Evolutionary conservation across 2,797 vertebrate species (phyloP).

Genomic region (Vultur gryphus): DNA sequence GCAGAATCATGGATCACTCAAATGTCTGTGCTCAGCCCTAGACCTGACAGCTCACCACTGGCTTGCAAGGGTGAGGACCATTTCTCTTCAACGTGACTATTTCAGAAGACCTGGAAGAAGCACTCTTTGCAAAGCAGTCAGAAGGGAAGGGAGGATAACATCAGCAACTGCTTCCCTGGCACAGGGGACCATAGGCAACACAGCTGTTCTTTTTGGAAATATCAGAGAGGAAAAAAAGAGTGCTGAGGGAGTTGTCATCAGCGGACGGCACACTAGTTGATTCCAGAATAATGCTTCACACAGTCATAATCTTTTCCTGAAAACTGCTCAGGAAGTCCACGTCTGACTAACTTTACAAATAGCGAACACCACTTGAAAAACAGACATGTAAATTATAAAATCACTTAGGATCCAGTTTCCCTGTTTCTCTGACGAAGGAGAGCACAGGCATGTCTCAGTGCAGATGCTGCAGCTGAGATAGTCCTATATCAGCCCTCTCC

Average conservation of each 20-base stretch:
- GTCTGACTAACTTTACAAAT: background rate
- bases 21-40: background rate
- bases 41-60: background rate
- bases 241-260: background rate
- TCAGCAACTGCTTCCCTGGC: background rate
- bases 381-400: background rate
- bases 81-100: background rate
- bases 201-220: conserved; percentile 41
- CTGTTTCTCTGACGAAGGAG: background rate
- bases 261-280: background rate
- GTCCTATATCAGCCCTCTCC: background rate
- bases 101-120: background rate
- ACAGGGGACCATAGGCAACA: background rate
- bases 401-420: background rate
- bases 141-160: background rate
- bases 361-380: background rate
- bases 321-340: background rate
- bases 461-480: background rate
- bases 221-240: background rate
- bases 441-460: fast-evolving
- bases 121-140: background rate
- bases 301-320: background rate
- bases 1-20: background rate
- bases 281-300: background rate
- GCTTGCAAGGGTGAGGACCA: background rate